Evolutionary conservation across 2,113 vertebrate genomes (phyloP).

Genomic region (Crotalus viridis): DNA sequence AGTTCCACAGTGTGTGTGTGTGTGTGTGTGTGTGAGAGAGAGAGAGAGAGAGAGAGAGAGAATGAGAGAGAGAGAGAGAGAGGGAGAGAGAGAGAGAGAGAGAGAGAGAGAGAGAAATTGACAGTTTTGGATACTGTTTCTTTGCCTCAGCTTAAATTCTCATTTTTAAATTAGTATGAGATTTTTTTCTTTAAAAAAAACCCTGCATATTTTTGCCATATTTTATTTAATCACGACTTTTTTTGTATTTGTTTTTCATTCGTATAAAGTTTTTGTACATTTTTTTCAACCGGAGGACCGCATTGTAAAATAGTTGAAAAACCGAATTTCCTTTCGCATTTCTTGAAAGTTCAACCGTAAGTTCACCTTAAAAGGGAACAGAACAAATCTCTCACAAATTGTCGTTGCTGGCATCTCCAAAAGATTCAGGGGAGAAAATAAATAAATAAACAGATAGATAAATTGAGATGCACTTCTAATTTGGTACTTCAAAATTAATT

Average conservation of each 20-base stretch:
- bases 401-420: background rate
- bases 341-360: background rate
- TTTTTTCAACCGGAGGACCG: background rate
- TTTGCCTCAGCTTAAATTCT: background rate
- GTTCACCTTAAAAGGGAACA: background rate
- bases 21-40: no score
- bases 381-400: background rate
- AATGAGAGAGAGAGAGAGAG: no score
- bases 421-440: background rate
- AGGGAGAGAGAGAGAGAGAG: accelerated
- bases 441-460: background rate
- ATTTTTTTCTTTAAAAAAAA: background rate
- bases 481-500: background rate
- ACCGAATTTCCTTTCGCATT: background rate
- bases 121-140: background rate
- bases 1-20: background rate
- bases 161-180: background rate
- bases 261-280: background rate
- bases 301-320: background rate
- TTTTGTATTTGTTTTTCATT: background rate
- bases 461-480: background rate
- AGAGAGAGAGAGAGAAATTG: background rate
- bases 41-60: no score
- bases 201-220: background rate
- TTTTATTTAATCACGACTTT: background rate